These are phyloP conservation scores for Drosophila saltans DNA, from an alignment of 1,140 invertebrate genomes.

Conservation along the genomic window DNA sequence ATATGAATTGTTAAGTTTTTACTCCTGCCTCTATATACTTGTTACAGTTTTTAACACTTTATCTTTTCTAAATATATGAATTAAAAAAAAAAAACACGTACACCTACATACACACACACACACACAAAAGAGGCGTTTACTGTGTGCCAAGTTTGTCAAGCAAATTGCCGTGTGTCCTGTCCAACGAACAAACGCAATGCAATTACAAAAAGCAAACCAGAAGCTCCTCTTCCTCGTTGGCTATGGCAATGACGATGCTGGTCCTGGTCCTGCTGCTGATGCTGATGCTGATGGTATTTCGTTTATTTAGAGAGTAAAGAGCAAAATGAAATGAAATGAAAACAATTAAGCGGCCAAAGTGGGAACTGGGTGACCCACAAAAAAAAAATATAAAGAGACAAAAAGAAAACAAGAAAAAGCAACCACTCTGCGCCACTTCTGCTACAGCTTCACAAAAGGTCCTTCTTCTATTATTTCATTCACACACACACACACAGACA, in stretches of 20 bases:
- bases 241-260: not conserved
- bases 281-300: slow-evolving; percentile 27
- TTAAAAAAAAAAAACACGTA: too few relatives aligned
- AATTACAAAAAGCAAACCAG: slow-evolving; percentile 3
- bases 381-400: too few relatives aligned
- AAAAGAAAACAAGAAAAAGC: not conserved
- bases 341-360: slow-evolving; percentile 54
- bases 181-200: slow-evolving; percentile 16
- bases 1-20: too few relatives aligned
- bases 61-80: too few relatives aligned
- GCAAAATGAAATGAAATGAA: slow-evolving; percentile 51
- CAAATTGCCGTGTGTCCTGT: slow-evolving; percentile 22
- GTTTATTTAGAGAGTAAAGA: slow-evolving; percentile 47
- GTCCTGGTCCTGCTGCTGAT: slow-evolving; percentile 2
- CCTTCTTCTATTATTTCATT: not conserved
- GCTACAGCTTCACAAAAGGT: slow-evolving; percentile 7
- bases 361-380: slow-evolving; percentile 8
- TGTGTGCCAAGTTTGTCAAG: slow-evolving; percentile 37
- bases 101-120: not conserved
- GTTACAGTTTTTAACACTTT: too few relatives aligned
- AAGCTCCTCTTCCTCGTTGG: not conserved
- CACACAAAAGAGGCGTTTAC: slow-evolving; percentile 5
- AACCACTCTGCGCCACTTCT: not conserved
- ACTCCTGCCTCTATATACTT: too few relatives aligned
- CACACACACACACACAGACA: not conserved